These are phyloP conservation scores for Cyprinodon brontotheroides DNA, from an alignment of 2,113 vertebrate species.

Conservation along the genomic window DNA sequence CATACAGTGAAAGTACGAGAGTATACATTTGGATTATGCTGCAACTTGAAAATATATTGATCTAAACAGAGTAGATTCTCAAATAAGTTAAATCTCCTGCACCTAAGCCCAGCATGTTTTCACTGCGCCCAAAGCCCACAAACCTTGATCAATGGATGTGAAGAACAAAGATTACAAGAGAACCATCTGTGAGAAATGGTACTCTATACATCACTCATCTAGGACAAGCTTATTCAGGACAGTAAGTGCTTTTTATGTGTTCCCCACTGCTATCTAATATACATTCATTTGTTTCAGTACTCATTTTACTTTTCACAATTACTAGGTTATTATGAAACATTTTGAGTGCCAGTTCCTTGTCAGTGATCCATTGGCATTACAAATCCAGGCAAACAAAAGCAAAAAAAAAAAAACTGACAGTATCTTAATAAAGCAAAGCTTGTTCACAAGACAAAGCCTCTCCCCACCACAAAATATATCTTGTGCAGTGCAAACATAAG, in stretches of 20 bases:
- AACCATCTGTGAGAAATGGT: conserved; percentile 38
- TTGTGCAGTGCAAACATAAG: conserved; percentile 43
- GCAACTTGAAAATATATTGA: conserved; percentile 39
- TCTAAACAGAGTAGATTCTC: conserved; percentile 22
- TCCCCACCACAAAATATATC: conserved; percentile 29
- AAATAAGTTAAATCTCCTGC: conserved; percentile 14
- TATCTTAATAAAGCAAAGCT: conserved; percentile 46
- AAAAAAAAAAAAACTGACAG: conserved; percentile 36
- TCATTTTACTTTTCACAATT: conserved; percentile 56
- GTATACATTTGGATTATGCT: conserved; percentile 50
- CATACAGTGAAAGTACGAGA: conserved; percentile 47
- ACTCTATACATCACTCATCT: conserved; percentile 54
- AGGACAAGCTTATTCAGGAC: conserved; percentile 60
- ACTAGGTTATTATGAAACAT: conserved; percentile 57
- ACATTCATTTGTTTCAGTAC: conserved; percentile 73
- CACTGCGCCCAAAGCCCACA: conserved; percentile 26
- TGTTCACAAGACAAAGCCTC: conserved; percentile 54
- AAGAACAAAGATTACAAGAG: conserved; percentile 37
- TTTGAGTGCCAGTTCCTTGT: conserved; percentile 64
- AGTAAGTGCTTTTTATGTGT: conserved; percentile 67
- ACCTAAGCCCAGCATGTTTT: conserved; percentile 27
- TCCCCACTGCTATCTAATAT: conserved; percentile 47
- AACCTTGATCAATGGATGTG: conserved; percentile 21
- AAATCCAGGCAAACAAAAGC: conserved; percentile 50
- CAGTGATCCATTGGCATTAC: conserved; percentile 54